Base-by-base conservation (phyloP, 2,797 vertebrate species). In the Pseudochaenichthys georgianus region DNA sequence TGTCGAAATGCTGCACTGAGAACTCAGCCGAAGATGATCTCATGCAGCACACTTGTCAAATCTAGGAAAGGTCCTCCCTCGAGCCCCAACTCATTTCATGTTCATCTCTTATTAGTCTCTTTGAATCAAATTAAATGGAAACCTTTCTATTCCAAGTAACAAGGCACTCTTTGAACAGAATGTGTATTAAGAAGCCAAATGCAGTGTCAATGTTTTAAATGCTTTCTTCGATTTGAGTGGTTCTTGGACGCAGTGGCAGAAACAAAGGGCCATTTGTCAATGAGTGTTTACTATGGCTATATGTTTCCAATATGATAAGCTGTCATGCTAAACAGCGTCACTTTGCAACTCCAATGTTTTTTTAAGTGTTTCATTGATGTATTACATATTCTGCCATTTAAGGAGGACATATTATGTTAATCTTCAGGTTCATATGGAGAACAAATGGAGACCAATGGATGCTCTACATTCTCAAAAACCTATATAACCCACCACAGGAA, bases 41-140 rank as follows among this genome's bases (percentile, higher is more conserved):
- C 28, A 31, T 54, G 57, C 46, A 28, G 21, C 48, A 2, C 31
- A 15, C 51, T 38, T n/a, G n/a, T 51, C 46, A n/a, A 5, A 2
- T 57, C 13, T 48, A 3, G 64, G 34, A 42, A 21, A 64, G 16
- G 42, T 21, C 52, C 55, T 31, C 16, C 9, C 58, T 57, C 52
- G 51, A 51, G 45, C 59, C 48, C 1, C 2, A n/a, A 41, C 61
- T 77, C 50, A 50, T 66, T 75, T 59, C 50, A 58, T 64, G 50
- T 70, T 47, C 64, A 58, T 69, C 58, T 68, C 80, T 83, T 87
- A 86, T 87, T 77, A 83, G 80, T 87, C 87, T 86, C 84, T 70
- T 46, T 84, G 87, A 87, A 89, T 86, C 80, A 76, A 80, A 90
- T 88, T 80, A 87, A 80, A 86, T 2, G 0, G 57, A 64, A 82